Percentiles rank a stretch among this genome's conserved stretches.
Evolutionary conservation across 2,888 invertebrate species (phyloP).

Genomic region (Anarsia innoxiella): DNA sequence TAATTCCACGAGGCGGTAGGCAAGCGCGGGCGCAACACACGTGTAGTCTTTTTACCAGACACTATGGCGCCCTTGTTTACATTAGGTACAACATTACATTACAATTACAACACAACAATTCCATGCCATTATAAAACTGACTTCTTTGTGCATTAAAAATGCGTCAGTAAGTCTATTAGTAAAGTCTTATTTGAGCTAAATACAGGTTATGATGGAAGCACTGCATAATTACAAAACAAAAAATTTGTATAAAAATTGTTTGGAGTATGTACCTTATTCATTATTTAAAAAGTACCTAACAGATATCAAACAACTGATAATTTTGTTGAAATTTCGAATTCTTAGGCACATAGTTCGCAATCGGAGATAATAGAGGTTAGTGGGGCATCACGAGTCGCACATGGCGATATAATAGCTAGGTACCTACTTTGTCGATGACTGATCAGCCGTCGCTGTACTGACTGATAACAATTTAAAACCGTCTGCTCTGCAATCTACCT

Average conservation of each 20-base stretch:
- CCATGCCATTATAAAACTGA: no score
- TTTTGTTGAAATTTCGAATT: slow-evolving; percentile 1
- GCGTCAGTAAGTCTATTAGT: no score
- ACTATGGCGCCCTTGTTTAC: slow-evolving; percentile 12
- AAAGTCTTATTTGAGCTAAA: no score
- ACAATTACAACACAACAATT: no score
- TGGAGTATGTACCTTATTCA: no score
- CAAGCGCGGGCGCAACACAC: slow-evolving; percentile 14
- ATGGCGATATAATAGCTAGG: slow-evolving; percentile 17
- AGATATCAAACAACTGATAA: not conserved
- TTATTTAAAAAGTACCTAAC: no score
- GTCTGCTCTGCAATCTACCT: slow-evolving; percentile 28
- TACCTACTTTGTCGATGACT: not conserved
- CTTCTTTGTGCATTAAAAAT: no score
- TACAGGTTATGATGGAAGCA: no score
- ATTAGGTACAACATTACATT: no score
- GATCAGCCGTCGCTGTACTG: slow-evolving; percentile 12
- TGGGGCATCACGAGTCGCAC: slow-evolving; percentile 17
- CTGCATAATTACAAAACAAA: no score
- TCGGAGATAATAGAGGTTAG: slow-evolving; percentile 15
- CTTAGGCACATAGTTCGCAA: slow-evolving; percentile 4
- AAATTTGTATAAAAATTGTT: no score
- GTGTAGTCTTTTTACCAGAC: slow-evolving; percentile 18
- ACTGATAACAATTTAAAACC: slow-evolving; percentile 31
- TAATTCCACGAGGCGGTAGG: slow-evolving; percentile 17